Evolutionary conservation across 2,113 vertebrate genomes (phyloP).

Genomic region (Campylomormyrus numenius): DNA sequence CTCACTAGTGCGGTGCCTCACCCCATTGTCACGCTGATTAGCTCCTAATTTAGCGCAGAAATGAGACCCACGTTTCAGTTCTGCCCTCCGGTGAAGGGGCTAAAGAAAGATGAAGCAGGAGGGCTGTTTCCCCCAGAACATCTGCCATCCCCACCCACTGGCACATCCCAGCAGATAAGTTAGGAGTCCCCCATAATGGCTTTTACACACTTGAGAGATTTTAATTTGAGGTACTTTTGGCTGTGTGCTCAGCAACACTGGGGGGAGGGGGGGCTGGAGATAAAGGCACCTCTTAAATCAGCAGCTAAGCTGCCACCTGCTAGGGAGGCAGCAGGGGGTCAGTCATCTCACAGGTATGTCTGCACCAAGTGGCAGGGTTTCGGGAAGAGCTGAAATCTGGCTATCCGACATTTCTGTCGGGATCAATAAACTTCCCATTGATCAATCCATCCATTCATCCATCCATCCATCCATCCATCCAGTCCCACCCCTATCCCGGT

Average conservation of each 20-base stretch:
- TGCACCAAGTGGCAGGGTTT: not conserved
- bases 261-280: not conserved
- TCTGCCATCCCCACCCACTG: not conserved
- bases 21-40: not conserved
- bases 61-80: not conserved
- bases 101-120: not conserved
- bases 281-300: conserved; percentile 29
- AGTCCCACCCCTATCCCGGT: not conserved
- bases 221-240: conserved; percentile 22
- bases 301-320: conserved; percentile 28
- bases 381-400: not conserved
- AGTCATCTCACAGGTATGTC: not conserved
- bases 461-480: not conserved
- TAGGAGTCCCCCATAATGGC: conserved; percentile 29
- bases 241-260: not conserved
- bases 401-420: not conserved
- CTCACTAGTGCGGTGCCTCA: not conserved
- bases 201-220: conserved; percentile 29
- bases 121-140: not conserved
- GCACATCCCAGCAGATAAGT: conserved; percentile 7
- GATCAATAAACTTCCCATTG: not conserved
- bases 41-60: not conserved
- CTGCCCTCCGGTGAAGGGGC: not conserved
- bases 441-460: not conserved
- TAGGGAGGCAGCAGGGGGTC: not conserved